phyloP scores from a whole-genome alignment of 2,113 vertebrate species.

The Potamarius usumacintae region DNA sequence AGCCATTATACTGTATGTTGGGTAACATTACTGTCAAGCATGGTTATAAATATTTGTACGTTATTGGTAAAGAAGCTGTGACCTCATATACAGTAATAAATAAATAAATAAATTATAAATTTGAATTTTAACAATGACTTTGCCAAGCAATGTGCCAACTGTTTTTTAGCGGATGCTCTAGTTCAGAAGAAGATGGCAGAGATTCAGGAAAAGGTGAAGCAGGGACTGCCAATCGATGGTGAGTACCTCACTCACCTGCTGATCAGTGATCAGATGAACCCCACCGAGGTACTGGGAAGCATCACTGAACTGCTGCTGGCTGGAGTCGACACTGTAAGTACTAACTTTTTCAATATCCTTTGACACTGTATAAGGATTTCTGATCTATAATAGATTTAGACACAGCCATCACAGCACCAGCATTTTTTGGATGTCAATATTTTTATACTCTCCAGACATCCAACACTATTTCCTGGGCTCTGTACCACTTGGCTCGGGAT shows the following conservation, averaged over 20 bases:
- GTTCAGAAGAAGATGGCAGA: constrained; percentile 73
- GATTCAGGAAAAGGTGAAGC: constrained; percentile 63
- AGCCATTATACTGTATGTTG: not conserved
- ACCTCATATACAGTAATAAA: not conserved
- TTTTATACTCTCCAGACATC: constrained; percentile 69
- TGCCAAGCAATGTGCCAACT: not conserved
- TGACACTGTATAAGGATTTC: not conserved
- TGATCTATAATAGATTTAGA: not conserved
- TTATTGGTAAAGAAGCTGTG: not conserved
- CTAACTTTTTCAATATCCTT: not conserved
- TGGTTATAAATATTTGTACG: not conserved
- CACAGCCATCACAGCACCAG: not conserved
- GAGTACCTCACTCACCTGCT: constrained; percentile 81
- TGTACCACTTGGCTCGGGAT: constrained; percentile 73
- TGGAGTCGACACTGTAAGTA: constrained; percentile 80
- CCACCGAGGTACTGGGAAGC: constrained; percentile 75
- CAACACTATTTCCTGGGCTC: constrained; percentile 77
- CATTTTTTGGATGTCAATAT: not conserved
- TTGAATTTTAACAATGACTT: not conserved
- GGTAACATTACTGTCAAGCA: not conserved
- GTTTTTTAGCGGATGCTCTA: constrained; percentile 67
- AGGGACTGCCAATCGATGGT: constrained; percentile 64
- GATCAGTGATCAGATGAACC: constrained; percentile 71
- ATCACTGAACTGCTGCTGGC: constrained; percentile 78
- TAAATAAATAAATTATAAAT: not conserved